Evolutionary conservation across 1,140 invertebrate genomes (phyloP).

Genomic region (Gonatopus flavifemur): DNA sequence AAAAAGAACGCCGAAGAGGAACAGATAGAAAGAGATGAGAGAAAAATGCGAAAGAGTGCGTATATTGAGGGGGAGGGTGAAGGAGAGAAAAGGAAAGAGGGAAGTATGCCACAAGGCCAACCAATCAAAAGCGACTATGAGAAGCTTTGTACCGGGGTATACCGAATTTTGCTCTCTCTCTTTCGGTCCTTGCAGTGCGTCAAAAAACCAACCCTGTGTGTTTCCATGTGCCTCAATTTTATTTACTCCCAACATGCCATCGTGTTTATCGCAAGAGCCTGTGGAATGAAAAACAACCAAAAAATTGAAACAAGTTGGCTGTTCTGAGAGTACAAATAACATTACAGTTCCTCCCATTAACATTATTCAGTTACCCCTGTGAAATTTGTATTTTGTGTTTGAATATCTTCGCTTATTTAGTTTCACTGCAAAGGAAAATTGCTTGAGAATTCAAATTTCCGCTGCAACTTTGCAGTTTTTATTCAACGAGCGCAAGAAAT

Average conservation of each 20-base stretch:
- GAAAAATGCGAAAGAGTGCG: conserved; percentile 3
- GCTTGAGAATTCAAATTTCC: no score
- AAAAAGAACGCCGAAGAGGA: conserved; percentile 12
- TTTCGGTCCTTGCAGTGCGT: conserved; percentile 22
- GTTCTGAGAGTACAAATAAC: no score
- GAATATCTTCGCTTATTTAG: no score
- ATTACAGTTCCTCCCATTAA: conserved; percentile 8
- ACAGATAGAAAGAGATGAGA: conserved; percentile 3
- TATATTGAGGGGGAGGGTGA: conserved; percentile 9
- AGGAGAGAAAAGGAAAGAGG: conserved; percentile 25
- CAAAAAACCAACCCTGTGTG: conserved; percentile 13
- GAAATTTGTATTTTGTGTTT: no score
- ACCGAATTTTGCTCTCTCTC: conserved; percentile 37
- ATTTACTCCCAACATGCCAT: conserved; percentile 14
- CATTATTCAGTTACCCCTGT: no score
- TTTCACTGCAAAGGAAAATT: no score
- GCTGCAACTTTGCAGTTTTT: no score
- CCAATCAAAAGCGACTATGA: conserved; percentile 32
- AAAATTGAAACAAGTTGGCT: no score
- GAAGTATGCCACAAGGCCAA: conserved; percentile 51
- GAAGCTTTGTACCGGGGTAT: no score
- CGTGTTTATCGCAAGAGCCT: not conserved
- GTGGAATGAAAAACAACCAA: not conserved
- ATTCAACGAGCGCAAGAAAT: no score
- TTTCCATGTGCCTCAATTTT: conserved; percentile 35